Conservation (phyloP, 2,888 invertebrate genomes). For the Parnassius glacialis region DNA sequence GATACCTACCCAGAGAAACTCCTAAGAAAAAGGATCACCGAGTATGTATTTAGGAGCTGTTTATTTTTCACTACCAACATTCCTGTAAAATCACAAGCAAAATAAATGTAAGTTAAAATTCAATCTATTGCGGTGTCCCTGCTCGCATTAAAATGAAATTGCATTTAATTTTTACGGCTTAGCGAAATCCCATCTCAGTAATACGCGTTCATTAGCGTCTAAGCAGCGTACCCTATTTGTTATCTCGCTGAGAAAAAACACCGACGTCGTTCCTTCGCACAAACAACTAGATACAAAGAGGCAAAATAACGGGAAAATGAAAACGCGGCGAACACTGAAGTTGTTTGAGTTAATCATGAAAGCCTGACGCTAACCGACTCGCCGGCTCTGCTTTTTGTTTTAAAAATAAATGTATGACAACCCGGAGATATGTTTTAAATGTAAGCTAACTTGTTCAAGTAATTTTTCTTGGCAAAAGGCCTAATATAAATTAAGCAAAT, state of each 20-base stretch:
- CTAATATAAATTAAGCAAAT: no score
- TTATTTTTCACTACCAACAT: not conserved
- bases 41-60: no score
- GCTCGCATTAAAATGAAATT: constrained; percentile 57
- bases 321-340: constrained; percentile 40
- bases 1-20: no score
- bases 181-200: constrained; percentile 59
- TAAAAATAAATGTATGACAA: constrained; percentile 37
- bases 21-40: no score
- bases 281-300: constrained; percentile 32
- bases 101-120: constrained; percentile 5
- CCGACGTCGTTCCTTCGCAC: constrained; percentile 25
- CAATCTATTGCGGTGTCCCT: constrained; percentile 9
- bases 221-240: constrained; percentile 63
- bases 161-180: constrained; percentile 66
- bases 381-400: constrained; percentile 47
- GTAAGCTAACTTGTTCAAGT: constrained; percentile 7
- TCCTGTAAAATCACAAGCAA: not conserved
- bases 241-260: constrained; percentile 53
- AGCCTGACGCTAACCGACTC: constrained; percentile 53
- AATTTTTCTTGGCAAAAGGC: no score
- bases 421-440: constrained; percentile 24
- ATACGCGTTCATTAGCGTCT: constrained; percentile 59
- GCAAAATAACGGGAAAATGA: constrained; percentile 43
- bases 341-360: constrained; percentile 58